phyloP scores from a whole-genome alignment of 2,113 vertebrate genomes.

The Trichomycterus rosablanca region DNA sequence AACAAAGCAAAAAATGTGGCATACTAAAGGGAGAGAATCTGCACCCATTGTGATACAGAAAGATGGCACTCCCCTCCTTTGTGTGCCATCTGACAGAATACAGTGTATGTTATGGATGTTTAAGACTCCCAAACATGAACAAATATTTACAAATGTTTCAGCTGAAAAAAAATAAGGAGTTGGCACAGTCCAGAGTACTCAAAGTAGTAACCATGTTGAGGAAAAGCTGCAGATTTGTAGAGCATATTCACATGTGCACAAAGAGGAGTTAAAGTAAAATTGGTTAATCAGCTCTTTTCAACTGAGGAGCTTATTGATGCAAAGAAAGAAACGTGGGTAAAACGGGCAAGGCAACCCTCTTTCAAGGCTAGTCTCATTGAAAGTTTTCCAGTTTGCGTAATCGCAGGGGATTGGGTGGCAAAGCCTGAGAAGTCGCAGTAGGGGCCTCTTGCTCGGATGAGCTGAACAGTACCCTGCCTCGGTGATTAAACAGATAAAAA shows the following conservation, averaged over 20 bases:
- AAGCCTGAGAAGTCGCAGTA: slow-evolving; percentile 75
- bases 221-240: slow-evolving; percentile 58
- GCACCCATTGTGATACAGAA: slow-evolving; percentile 45
- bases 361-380: slow-evolving; percentile 71
- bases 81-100: slow-evolving; percentile 21
- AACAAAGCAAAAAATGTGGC: slow-evolving; percentile 39
- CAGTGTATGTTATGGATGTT: slow-evolving; percentile 46
- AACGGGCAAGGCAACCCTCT: slow-evolving; percentile 29
- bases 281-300: slow-evolving; percentile 47
- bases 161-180: slow-evolving; percentile 53
- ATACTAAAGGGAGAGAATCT: slow-evolving; percentile 39
- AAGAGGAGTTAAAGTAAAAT: slow-evolving; percentile 52
- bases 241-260: slow-evolving; percentile 63
- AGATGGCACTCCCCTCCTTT: slow-evolving; percentile 33
- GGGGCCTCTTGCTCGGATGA: slow-evolving; percentile 76
- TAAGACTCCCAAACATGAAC: slow-evolving; percentile 58
- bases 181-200: slow-evolving; percentile 65
- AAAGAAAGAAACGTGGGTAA: slow-evolving; percentile 32
- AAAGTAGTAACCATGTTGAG: slow-evolving; percentile 52
- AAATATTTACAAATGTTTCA: slow-evolving; percentile 61
- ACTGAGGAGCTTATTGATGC: slow-evolving; percentile 52
- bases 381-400: slow-evolving; percentile 90
- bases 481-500: slow-evolving; percentile 97
- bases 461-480: slow-evolving; percentile 85
- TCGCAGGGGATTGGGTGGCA: slow-evolving; percentile 82